Evolutionary conservation across 1,140 invertebrate species (phyloP), one percentile per base, ranked within the genome.

Genomic region (Sitobion miscanthi): DNA sequence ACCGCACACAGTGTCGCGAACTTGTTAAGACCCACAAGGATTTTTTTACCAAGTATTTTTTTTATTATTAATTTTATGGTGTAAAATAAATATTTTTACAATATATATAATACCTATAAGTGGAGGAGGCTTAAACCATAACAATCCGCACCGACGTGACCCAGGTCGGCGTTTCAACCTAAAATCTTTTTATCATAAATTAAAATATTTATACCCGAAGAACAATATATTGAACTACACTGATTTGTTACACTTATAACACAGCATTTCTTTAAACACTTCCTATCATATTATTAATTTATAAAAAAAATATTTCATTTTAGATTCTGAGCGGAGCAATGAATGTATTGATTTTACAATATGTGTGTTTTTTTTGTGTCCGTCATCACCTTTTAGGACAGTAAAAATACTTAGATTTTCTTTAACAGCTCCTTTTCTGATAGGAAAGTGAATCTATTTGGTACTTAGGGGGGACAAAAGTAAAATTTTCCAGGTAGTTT

Each of bases 11-110:
- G 90, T 92, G 69, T 83, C 69, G 90, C 62, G 42, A 77, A 91
- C 90, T 83, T 83, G 90, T 92, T 92, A 92, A 83, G 42, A 38
- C 90, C 90, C 69, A 91, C 62, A 20, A 91, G 45, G 17, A 82
- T 47, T 77, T 90, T n/a, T 77, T 77, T 77, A 77, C n/a, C n/a
- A 0, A 77, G 62, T 77, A 77, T 77, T 77, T n/a, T 62, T 77
- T 77, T 77, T n/a, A 77, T 77, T 77, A 77, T 77, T n/a, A 38
- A 45, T 77, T 82, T 92, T 92, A 83, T 92, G 42, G 9, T 8
- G n/a, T 11, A 92, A 83, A 92, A 82, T 83, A 21, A 92, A 92
- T 92, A 54, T 82, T 83, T 83, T 91, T 91, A 23, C 23, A 45
- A 90, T n/a, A 90, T 69, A 47, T 86, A 86, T 45, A 69, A 30